phyloP scores from a whole-genome alignment of 2,888 invertebrate genomes.

The Platycnemis pennipes region DNA sequence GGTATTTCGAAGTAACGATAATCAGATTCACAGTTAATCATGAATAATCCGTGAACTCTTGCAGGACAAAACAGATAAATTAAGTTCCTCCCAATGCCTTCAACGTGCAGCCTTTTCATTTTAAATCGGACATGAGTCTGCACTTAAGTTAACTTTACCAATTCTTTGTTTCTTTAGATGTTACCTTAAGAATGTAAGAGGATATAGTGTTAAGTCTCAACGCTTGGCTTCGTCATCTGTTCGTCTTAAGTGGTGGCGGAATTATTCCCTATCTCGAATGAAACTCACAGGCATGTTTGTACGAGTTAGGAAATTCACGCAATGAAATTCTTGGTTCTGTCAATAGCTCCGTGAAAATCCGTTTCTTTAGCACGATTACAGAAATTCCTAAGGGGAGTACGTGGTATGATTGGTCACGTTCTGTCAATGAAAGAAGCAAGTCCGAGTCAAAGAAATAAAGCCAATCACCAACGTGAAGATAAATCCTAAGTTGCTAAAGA shows the following conservation, averaged over 20 bases:
- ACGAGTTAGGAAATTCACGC: neutral
- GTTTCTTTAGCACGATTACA: neutral
- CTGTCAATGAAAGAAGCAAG: conserved; percentile 1
- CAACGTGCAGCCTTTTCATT: neutral
- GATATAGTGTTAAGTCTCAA: neutral
- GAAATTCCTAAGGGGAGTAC: neutral
- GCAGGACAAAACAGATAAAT: neutral
- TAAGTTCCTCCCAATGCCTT: neutral
- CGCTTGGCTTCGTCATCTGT: neutral
- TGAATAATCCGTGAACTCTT: neutral
- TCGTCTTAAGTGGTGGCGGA: neutral
- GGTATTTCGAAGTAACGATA: no score
- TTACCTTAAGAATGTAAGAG: neutral
- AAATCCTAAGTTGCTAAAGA: neutral
- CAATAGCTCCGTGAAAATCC: neutral
- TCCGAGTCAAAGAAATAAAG: neutral
- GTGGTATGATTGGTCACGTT: neutral
- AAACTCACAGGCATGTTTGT: neutral
- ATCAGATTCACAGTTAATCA: no score
- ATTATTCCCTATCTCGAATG: neutral
- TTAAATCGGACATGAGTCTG: neutral
- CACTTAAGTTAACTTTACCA: neutral
- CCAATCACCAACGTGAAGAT: neutral
- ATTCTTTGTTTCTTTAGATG: neutral
- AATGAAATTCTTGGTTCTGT: neutral